Conservation (phyloP, 2,797 vertebrate genomes). For the Enoplosus armatus region DNA sequence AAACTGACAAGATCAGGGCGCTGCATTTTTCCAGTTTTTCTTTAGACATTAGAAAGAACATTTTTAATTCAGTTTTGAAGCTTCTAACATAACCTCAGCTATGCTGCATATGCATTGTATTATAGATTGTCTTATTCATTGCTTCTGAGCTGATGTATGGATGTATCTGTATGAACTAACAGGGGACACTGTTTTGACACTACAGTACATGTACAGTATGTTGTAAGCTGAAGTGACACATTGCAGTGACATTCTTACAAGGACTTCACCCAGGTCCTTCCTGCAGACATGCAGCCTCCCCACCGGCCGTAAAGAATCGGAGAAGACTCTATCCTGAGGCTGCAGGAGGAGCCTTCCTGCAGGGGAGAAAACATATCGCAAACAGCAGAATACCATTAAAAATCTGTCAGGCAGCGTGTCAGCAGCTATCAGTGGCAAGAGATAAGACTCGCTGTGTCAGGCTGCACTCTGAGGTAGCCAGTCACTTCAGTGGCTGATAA, state of each 20-base stretch:
- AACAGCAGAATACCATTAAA: slow-evolving; percentile 59
- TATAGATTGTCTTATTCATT: background rate
- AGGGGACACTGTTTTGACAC: background rate
- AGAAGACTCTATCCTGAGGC: slow-evolving; percentile 90
- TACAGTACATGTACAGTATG: background rate
- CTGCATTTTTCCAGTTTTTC: background rate
- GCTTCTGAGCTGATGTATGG: background rate
- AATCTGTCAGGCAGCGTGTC: slow-evolving; percentile 48
- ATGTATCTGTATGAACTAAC: background rate
- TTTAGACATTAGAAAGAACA: background rate
- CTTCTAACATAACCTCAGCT: background rate
- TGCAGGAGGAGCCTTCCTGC: slow-evolving; percentile 92
- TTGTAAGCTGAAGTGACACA: background rate
- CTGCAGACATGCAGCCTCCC: slow-evolving; percentile 92
- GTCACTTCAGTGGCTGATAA: slow-evolving; percentile 59
- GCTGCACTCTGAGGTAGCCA: slow-evolving; percentile 33
- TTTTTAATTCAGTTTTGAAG: background rate
- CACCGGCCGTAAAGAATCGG: slow-evolving; percentile 88
- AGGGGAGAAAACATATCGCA: slow-evolving; percentile 64
- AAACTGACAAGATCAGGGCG: background rate
- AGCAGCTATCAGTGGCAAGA: slow-evolving; percentile 41
- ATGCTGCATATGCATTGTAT: background rate
- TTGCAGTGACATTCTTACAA: slow-evolving; percentile 85
- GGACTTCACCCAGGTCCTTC: slow-evolving; percentile 90
- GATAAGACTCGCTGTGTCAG: slow-evolving; percentile 50